phyloP scores from a whole-genome alignment of 1,140 invertebrate genomes.

The Platyura marginata region DNA sequence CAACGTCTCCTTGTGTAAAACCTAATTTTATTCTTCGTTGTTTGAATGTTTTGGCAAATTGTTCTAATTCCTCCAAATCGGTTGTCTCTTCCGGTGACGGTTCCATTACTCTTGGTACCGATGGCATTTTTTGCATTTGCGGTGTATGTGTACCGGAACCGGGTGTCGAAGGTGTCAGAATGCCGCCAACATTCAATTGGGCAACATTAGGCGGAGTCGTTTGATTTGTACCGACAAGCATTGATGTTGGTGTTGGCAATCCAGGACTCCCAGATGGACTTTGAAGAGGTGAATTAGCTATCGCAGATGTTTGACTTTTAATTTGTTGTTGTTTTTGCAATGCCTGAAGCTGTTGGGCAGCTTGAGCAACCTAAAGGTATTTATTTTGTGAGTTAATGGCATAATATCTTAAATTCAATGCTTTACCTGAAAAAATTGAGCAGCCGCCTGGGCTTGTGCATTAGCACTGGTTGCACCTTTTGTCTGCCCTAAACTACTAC shows the following conservation, averaged over 20 bases:
- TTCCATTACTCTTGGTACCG: conserved; percentile 38
- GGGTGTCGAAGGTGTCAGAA: conserved; percentile 19
- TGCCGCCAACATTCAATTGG: conserved; percentile 1
- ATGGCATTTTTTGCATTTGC: conserved; percentile 31
- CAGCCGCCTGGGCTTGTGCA: conserved; percentile 5
- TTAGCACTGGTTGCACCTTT: conserved; percentile 8
- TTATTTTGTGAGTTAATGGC: no score
- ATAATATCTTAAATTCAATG: no score
- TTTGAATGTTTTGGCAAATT: conserved; percentile 94
- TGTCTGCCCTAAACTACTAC: background rate
- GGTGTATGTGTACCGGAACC: conserved; percentile 27
- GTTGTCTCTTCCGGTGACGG: conserved; percentile 79
- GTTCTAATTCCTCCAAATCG: conserved; percentile 87
- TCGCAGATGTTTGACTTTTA: conserved; percentile 25
- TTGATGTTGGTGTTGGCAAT: conserved; percentile 19
- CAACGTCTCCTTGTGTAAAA: conserved; percentile 97
- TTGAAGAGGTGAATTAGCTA: conserved; percentile 28
- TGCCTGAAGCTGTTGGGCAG: conserved; percentile 61
- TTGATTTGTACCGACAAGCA: conserved; percentile 22
- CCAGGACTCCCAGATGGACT: conserved; percentile 31
- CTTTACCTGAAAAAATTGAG: conserved; percentile 7
- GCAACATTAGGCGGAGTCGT: conserved; percentile 10
- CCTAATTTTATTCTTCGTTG: conserved; percentile 89
- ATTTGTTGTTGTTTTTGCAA: conserved; percentile 54
- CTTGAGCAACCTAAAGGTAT: conserved; percentile 53